Base-by-base conservation (phyloP, 1,140 invertebrate genomes). In the Ips nitidus region DNA sequence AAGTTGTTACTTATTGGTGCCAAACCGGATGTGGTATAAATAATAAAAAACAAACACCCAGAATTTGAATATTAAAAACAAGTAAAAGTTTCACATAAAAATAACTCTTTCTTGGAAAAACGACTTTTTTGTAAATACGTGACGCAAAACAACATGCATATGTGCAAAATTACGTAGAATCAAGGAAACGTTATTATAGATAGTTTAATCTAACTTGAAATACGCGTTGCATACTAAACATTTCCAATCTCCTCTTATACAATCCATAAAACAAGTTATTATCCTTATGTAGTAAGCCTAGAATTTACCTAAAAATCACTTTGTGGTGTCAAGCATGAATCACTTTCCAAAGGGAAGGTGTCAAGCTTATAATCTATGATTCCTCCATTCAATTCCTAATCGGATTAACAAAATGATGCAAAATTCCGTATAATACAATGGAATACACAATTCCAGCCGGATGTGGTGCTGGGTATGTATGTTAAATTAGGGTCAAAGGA, bases 1-100 rank as follows among this genome's bases (percentile, higher is more conserved):
- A 53, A 55, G 8, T 55, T 55, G 2, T 55, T 55, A 50, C 43
- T 50, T 50, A 38, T 37, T 55, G n/a, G 52, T 22, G 52, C 52
- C 58, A 60, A 60, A 60, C 8, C 58, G 58, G 39, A n/a, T 42
- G 40, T 42, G 8, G 58, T 60, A n/a, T 60, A 60, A 45, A 45
- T 41, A 60, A 22, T 22, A 22, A 42, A 36, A 45, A 60, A 60
- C 2, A 60, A 41, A 36, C 40, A 60, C 37, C 41, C 38, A n/a
- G 40, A 39, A 45, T 60, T 42, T 60, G 37, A 41, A 60, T 41
- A 60, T 22, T 60, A 60, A 41, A 56, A 2, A 41, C 40, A 60
- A 42, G 6, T 60, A n/a, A n/a, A 60, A 60, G 7, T 60, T 60
- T 6, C 22, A 36, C 5, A 5, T 56, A 56, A 56, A 22, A 56